Evolutionary conservation across 2,797 vertebrate genomes (phyloP), one percentile per base, ranked within the genome.

Genomic region (Aulostomus chinensis): DNA sequence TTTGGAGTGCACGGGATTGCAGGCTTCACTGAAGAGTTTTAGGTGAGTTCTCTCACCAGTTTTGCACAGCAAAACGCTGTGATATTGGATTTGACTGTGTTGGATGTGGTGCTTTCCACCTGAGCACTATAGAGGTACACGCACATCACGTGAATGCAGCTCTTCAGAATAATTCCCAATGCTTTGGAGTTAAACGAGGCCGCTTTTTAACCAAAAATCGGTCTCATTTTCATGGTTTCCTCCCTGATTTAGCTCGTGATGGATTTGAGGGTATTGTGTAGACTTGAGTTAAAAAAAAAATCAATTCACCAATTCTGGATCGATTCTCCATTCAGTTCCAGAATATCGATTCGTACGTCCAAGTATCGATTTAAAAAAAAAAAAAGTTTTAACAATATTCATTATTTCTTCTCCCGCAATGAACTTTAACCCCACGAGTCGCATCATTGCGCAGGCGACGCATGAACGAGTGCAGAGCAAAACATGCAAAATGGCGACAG

Each of bases 221-320:
- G 1, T 22, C 30, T 3, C 16, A 55, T 58, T 73, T 68, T 41
- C 11, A 73, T 25, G 48, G 60, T 9, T 69, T 39, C 33, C 48
- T 60, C 0, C 65, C 68, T 41, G 41, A 73, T 9, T 3, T 62
- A 26, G 35, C 42, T 10, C 56, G 65, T 24, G 37, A 64, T 30
- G 0, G 11, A 5, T 52, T 71, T 49, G 54, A 64, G 2, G 46
- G 58, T 12, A 38, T 48, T 54, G 35, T 66, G 4, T 64, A 31
- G 0, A 35, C 54, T 0, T n/a, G n/a, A n/a, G n/a, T n/a, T n/a
- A n/a, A n/a, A n/a, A n/a, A n/a, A n/a, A n/a, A n/a, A n/a, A n/a
- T n/a, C n/a, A n/a, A n/a, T n/a, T n/a, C n/a, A n/a, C n/a, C n/a
- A n/a, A n/a, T n/a, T n/a, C n/a, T n/a, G n/a, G n/a, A n/a, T n/a